A percentile compares a stretch with the other conserved stretches of the same genome.
These are phyloP conservation scores for Epinotia ramella DNA, from an alignment of 2,888 invertebrate genomes.

Conservation along the genomic window DNA sequence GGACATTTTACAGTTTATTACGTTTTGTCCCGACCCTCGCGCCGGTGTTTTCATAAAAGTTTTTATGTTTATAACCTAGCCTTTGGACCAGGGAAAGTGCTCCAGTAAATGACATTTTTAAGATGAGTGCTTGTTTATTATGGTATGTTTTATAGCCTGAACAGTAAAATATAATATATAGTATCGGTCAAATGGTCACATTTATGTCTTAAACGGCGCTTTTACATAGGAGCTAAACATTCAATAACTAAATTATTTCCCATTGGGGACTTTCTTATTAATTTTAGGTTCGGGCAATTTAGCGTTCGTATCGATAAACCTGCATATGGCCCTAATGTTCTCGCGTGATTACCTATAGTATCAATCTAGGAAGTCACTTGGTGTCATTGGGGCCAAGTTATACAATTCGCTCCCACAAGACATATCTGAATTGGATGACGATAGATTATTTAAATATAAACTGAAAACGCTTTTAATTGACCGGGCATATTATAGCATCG, in stretches of 20 bases:
- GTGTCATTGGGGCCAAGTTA: too few relatives aligned
- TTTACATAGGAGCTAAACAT: neutral
- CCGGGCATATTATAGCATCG: too few relatives aligned
- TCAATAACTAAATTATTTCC: neutral
- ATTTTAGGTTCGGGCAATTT: neutral
- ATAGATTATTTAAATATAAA: too few relatives aligned
- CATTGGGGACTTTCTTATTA: neutral
- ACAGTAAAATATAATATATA: conserved; percentile 8
- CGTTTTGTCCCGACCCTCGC: conserved; percentile 61
- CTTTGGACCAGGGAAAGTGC: conserved; percentile 57
- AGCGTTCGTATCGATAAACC: neutral
- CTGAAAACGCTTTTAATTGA: too few relatives aligned
- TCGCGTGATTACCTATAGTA: neutral
- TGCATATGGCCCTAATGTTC: neutral
- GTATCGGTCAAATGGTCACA: neutral
- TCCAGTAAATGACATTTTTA: conserved; percentile 67
- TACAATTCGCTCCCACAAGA: too few relatives aligned
- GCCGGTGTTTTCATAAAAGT: conserved; percentile 74
- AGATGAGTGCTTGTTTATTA: conserved; percentile 62
- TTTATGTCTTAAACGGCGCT: neutral
- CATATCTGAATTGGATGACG: too few relatives aligned
- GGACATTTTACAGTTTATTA: conserved; percentile 73
- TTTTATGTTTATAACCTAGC: conserved; percentile 72
- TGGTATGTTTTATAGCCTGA: conserved; percentile 20
- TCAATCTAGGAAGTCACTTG: too few relatives aligned